Percentiles rank a stretch among this genome's conserved stretches.
Conservation (phyloP, 2,113 vertebrate species). For the Gallinago paraguaiae region DNA sequence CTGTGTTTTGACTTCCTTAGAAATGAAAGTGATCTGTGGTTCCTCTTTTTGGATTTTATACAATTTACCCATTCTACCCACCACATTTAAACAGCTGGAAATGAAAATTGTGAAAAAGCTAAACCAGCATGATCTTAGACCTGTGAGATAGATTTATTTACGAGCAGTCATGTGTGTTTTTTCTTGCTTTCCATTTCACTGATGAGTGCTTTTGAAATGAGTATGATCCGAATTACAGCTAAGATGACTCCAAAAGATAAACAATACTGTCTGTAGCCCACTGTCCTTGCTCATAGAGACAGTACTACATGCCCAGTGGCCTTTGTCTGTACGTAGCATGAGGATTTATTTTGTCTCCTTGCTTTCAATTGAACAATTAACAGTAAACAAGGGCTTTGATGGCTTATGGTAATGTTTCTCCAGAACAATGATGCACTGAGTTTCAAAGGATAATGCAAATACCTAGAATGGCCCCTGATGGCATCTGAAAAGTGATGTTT, state of each 20-base stretch:
- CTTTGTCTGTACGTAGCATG: neutral
- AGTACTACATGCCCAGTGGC: too few species aligned
- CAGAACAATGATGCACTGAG: neutral
- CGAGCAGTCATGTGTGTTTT: rapidly evolving
- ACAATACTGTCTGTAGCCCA: neutral
- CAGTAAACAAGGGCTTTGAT: neutral
- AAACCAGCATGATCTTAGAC: neutral
- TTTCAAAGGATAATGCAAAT: neutral
- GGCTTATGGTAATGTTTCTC: neutral
- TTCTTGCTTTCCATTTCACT: neutral
- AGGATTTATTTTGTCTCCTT: neutral
- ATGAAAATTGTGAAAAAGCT: neutral
- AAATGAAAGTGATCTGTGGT: neutral
- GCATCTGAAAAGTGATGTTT: neutral
- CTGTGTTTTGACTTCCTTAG: neutral
- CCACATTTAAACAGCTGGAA: neutral
- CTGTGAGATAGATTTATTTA: neutral
- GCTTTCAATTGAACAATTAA: neutral
- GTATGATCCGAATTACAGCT: neutral
- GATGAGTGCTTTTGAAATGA: neutral
- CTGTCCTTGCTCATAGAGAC: neutral
- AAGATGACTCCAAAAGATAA: neutral
- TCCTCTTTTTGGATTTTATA: neutral
- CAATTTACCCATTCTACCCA: neutral
- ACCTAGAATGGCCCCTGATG: neutral